These are phyloP conservation scores for Empidonax alnorum DNA, from an alignment of 2,113 vertebrate species.

Conservation along the genomic window DNA sequence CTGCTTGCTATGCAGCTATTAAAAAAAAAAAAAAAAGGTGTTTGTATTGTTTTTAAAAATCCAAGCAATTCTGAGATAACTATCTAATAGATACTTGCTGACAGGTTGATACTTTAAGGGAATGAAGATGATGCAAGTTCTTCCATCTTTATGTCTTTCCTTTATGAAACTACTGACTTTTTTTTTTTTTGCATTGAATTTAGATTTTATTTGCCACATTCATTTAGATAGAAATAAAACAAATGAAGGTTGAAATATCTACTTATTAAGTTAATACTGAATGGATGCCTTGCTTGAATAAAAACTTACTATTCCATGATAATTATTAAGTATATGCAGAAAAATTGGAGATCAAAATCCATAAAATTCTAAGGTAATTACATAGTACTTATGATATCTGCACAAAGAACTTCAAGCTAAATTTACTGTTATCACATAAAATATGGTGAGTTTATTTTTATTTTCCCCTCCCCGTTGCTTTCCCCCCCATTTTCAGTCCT, in stretches of 20 bases:
- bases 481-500: not conserved
- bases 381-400: not conserved
- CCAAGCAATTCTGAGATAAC: not conserved
- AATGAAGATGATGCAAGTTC: not conserved
- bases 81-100: not conserved
- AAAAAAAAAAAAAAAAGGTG: not conserved
- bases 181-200: not conserved
- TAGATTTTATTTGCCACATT: not conserved
- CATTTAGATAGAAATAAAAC: not conserved
- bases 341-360: not conserved
- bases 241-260: not conserved
- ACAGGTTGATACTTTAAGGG: not conserved
- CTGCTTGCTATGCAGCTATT: not conserved
- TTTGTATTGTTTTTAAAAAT: not conserved
- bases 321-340: not conserved
- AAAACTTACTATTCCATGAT: not conserved
- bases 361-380: not conserved
- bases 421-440: not conserved
- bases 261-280: not conserved
- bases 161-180: not conserved
- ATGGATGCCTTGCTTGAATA: rapidly evolving
- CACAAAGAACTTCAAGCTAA: not conserved
- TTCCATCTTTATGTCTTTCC: not conserved
- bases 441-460: not conserved
- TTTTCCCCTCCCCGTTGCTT: rapidly evolving